Base-by-base conservation (phyloP, 2,113 vertebrate genomes). In the Pomatostomus ruficeps region DNA sequence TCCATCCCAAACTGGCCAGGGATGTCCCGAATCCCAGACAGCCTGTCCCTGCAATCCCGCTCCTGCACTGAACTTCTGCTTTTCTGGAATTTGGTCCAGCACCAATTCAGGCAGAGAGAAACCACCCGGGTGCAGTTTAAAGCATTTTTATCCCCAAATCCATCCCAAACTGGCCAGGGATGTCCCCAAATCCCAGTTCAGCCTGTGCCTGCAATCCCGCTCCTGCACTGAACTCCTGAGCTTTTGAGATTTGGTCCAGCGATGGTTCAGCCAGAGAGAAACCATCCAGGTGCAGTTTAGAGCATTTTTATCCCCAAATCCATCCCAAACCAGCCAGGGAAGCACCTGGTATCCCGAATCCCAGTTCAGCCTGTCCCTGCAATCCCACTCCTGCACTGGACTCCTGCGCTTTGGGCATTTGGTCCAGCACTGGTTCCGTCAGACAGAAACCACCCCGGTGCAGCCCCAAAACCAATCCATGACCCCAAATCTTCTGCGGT, bases 1-100 rank as follows among this genome's bases (percentile, higher is more conserved):
- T 4, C 52, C 43, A 31, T 5, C 65, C 70, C n/a, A 5, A 33
- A 19, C 0, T 10, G 2, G 21, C 10, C 79, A 6, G 46, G 29
- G 12, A 24, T 26, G 40, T 15, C 22, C 38, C 23, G 22, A 35
- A n/a, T 13, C 55, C 48, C 73, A 11, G 10, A 6, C 22, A 26
- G 5, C 13, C 40, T 28, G 2, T 35, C 24, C n/a, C 46, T 8
- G n/a, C 85, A 7, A 6, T 49, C 43, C 20, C 2, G 7, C 16
- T 62, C 68, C 55, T 7, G 2, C 1, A 0, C 8, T 5, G 52
- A 14, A 4, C 35, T 23, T 19, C 2, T 0, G 11, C 6, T 38
- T 15, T 6, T 35, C 46, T 16, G 54, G 29, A 5, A 0, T 11
- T 8, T 22, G 31, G 14, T 35, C 66, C 62, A 93, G 28, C 54